Evolutionary conservation across 2,113 vertebrate genomes (phyloP), one percentile per base, ranked within the genome.

Genomic region (Pterocles orientalis): DNA sequence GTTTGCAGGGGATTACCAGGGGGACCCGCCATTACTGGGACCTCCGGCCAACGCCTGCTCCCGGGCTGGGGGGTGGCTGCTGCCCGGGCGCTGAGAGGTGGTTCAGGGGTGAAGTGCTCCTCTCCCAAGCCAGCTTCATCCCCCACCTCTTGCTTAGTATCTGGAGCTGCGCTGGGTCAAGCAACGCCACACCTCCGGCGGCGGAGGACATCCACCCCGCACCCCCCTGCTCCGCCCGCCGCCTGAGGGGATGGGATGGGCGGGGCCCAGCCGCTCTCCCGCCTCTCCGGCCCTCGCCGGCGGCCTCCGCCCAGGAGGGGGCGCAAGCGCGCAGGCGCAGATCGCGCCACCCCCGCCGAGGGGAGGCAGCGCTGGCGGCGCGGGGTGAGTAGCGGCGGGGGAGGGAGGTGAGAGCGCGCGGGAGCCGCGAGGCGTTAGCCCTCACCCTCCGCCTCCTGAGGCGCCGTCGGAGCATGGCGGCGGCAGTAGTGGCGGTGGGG

Each of bases 321-420:
- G 83, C 39, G 65, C 66, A 11, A 21, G 20, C 6, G 61, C 36
- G 5, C 34, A 21, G 10, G 39, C 39, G 39, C 39, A 41, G 39
- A 41, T 13, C 39, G 39, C 39, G 39, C 12, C 36, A 10, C 7
- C 24, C 19, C 15, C 28, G 16, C 8, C 8, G 8, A 26, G 43
- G n/a, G 24, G 31, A 4, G 77, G 68, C 0, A 2, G 7, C 3
- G 33, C 1, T 0, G 2, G 41, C 33, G 8, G 73, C 2, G 20
- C 1, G 26, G 36, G 64, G 91, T 95, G 76, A 90, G 85, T 75
- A 14, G 21, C 2, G 31, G 26, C 10, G 41, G 19, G 26, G 28
- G 24, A 3, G 0, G 28, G 8, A 5, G 12, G 8, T 0, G 12
- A 7, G 20, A 2, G 28, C 1, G 21, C 3, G 54, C 3, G 18